Evolutionary conservation across 1,140 invertebrate genomes (phyloP), one percentile per base, ranked within the genome.

Genomic region (Apolygus lucorum): DNA sequence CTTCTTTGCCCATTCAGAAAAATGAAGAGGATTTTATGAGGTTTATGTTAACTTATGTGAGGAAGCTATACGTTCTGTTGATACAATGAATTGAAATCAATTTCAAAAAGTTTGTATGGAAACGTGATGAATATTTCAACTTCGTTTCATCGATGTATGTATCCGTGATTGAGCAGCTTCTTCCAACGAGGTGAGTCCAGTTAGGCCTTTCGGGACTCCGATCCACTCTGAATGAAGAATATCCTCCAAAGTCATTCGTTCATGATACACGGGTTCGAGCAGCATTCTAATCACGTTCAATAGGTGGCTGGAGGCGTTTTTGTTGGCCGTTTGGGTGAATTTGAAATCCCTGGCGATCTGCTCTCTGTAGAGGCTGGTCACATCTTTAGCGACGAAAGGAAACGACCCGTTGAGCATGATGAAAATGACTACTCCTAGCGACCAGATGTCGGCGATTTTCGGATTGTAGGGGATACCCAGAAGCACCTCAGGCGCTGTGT

Each of bases 361-460:
- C 11, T 59, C 54, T 24, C 54, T 59, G 54, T 59, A 59, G 22
- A 59, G 11, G 11, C 4, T 14, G 13, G 54, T 24, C 11, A 59
- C 2, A 59, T 13, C 22, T 13, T 13, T 59, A 4, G 54, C 54
- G 4, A 92, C 88, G 76, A 92, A 95, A 0, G 91, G 91, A 83
- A 93, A 87, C 1, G 84, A 82, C 76, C 88, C 88, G 73, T 90
- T 90, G 0, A 91, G 78, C 81, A 89, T 87, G n/a, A 86, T 86
- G 75, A 85, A 89, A 1, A 89, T 74, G 29, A 90, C 84, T 0
- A 89, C 82, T 13, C 87, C 88, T 0, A 87, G 73, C 0, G 87
- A 88, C 88, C 88, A 90, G 72, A 89, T 78, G 72, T 90, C 87
- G 0, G 85, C 0, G 84, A 84, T 72, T 86, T 80, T 73, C 0